Base-by-base conservation (phyloP, 23 tunicate species). In the Phallusia fumigata region DNA sequence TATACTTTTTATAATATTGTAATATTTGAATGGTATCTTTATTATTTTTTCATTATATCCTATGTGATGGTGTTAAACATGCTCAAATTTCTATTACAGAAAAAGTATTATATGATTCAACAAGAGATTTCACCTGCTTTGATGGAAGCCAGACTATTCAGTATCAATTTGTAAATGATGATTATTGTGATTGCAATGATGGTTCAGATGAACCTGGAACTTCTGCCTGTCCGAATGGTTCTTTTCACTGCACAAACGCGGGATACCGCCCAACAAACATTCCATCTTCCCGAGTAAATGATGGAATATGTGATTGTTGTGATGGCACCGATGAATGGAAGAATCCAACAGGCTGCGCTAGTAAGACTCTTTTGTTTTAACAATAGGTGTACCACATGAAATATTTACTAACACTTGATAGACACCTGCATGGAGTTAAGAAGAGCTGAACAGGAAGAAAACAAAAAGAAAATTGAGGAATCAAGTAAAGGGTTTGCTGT, bases 311-410 rank as follows among this genome's bases (percentile, higher is more conserved):
- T 92, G 99, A 97, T 53, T 97, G 99, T 74, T 97, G 99, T 86
- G 99, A 97, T 92, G 99, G 99, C 32, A 79, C 84, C 52, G 99
- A 97, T 88, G 99, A 97, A 74, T 97, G 99, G 99, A 86, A 80
- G 75, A 75, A 79, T 82, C 84, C 81, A 53, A 79, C 84, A 36
- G 36, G 53, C 13, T 94, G 98, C 58, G 64, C 80, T 49, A 85
- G 91, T 87, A 47, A 30, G 76, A 28, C 33, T 3, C 6, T 75
- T 10, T 75, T 75, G 26, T 75, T 75, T 3, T 33, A 31, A 5
- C 24, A 75, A 5, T 3, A 32, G 35, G 40, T 75, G 47, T 40
- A 10, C 47, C 47, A 40, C 47, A 40, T 6, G 3, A 21, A 6
- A 58, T 6, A 58, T 13, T 40, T 13, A 11, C 30, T 19, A 19